These are phyloP conservation scores for Percopsis transmontana DNA, from an alignment of 2,113 vertebrate genomes.

Conservation along the genomic window DNA sequence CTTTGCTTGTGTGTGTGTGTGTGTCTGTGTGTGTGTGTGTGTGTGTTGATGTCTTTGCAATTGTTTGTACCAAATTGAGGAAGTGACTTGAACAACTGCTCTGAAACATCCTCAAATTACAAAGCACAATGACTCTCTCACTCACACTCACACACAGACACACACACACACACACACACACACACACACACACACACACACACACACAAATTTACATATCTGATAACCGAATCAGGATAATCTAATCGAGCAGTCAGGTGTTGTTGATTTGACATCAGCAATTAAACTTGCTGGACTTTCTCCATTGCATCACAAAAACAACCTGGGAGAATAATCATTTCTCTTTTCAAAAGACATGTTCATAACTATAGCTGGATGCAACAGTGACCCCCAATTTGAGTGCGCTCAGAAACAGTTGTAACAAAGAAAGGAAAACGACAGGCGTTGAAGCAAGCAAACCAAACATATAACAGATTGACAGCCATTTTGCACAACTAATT, in stretches of 20 bases:
- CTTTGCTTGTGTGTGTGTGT: conserved; percentile 5
- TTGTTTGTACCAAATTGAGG: background rate
- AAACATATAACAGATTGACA: background rate
- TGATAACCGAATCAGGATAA: conserved; percentile 32
- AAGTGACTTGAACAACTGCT: background rate
- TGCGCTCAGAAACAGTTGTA: background rate
- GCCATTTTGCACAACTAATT: background rate
- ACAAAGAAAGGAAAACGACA: background rate
- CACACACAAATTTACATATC: conserved; percentile 20
- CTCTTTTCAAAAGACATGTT: background rate
- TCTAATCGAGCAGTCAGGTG: conserved; percentile 14
- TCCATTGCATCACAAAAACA: conserved; percentile 4
- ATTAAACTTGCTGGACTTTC: conserved; percentile 33
- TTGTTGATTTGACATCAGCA: conserved; percentile 25
- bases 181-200: conserved; percentile 21
- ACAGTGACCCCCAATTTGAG: background rate
- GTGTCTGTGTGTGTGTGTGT: background rate
- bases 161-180: conserved; percentile 27
- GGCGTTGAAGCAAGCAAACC: background rate
- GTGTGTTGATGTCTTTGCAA: background rate
- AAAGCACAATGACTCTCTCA: background rate
- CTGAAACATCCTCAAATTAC: too few relatives aligned
- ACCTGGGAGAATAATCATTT: conserved; percentile 1
- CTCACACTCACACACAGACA: conserved; percentile 1
- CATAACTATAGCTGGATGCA: conserved; percentile 16